A percentile compares a stretch with the other conserved stretches of the same genome.
These are phyloP conservation scores for Drosophila subpulchrella DNA, from an alignment of 1,140 invertebrate species.

Conservation along the genomic window DNA sequence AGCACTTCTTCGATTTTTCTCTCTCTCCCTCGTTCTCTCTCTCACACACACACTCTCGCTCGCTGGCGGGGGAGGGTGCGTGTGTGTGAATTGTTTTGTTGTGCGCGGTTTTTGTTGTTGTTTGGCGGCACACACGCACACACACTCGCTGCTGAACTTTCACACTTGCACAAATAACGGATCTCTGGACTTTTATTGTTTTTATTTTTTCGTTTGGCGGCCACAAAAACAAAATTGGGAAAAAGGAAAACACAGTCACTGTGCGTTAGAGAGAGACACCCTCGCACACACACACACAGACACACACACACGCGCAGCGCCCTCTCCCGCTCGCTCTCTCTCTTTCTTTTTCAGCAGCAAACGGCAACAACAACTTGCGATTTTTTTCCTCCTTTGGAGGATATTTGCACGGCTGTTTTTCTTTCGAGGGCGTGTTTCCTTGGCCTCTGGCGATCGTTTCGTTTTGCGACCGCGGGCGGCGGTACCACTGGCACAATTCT, in stretches of 20 bases:
- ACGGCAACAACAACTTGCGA: conserved; percentile 26
- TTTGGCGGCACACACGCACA: conserved; percentile 30
- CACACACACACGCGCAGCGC: conserved; percentile 12
- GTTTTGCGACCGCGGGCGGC: conserved; percentile 25
- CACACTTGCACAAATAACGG: conserved; percentile 35
- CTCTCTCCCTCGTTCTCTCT: conserved; percentile 22
- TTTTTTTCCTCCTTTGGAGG: conserved; percentile 10
- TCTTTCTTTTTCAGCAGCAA: conserved; percentile 28
- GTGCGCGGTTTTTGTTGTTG: conserved; percentile 38
- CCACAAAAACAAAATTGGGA: conserved; percentile 31
- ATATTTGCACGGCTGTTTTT: background rate
- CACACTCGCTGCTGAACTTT: conserved; percentile 35
- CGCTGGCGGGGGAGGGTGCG: conserved; percentile 33
- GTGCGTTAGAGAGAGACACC: conserved; percentile 26
- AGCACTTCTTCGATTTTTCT: conserved; percentile 57
- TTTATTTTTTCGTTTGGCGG: conserved; percentile 17
- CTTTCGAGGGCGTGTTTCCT: background rate
- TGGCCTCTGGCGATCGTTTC: conserved; percentile 30
- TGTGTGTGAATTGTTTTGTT: conserved; percentile 35
- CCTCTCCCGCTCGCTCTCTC: conserved; percentile 25
- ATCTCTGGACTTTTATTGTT: conserved; percentile 36
- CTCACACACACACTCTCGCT: conserved; percentile 45
- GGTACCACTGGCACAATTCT: conserved; percentile 51
- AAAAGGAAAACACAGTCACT: conserved; percentile 47
- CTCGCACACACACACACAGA: conserved; percentile 13